Evolutionary conservation across 2,797 vertebrate species (phyloP).

Genomic region (Onychomys torridus): DNA sequence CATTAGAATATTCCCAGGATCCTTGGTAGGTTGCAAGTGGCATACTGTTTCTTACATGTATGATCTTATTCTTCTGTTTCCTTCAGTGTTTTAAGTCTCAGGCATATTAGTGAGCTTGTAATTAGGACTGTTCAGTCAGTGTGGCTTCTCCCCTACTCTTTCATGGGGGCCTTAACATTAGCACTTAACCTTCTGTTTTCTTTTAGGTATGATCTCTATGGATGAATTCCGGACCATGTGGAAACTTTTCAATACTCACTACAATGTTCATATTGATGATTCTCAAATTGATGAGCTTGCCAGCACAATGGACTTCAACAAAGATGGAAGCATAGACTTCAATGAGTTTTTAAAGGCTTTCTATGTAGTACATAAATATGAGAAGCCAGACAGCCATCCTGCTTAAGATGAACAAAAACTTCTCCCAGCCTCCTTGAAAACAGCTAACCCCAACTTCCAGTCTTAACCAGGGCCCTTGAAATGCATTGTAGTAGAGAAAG

Average conservation of each 20-base stretch:
- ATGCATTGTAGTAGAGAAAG: slow-evolving; percentile 67
- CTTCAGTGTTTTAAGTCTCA: slow-evolving; percentile 25
- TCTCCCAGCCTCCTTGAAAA: background rate
- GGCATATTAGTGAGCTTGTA: slow-evolving; percentile 35
- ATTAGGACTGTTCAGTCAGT: slow-evolving; percentile 24
- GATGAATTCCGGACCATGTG: slow-evolving; percentile 96
- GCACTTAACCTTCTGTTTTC: slow-evolving; percentile 67
- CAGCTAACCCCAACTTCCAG: background rate
- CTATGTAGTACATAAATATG: slow-evolving; percentile 93
- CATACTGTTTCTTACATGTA: slow-evolving; percentile 42
- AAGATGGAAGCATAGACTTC: slow-evolving; percentile 98
- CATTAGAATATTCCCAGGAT: slow-evolving; percentile 46
- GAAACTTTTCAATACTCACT: slow-evolving; percentile 94
- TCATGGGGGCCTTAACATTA: slow-evolving; percentile 48
- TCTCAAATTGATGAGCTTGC: slow-evolving; percentile 92
- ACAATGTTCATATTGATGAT: slow-evolving; percentile 89
- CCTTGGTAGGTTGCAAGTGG: slow-evolving; percentile 39
- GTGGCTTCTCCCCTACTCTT: background rate
- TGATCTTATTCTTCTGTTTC: slow-evolving; percentile 32
- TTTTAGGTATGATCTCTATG: slow-evolving; percentile 94
- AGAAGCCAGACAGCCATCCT: fast-evolving
- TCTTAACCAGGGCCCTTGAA: slow-evolving; percentile 30
- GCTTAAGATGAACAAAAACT: background rate
- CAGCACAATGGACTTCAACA: slow-evolving; percentile 96
- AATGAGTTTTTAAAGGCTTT: slow-evolving; percentile 98